phyloP scores from a whole-genome alignment of 2,797 vertebrate genomes.

The Sebastes oblongus region DNA sequence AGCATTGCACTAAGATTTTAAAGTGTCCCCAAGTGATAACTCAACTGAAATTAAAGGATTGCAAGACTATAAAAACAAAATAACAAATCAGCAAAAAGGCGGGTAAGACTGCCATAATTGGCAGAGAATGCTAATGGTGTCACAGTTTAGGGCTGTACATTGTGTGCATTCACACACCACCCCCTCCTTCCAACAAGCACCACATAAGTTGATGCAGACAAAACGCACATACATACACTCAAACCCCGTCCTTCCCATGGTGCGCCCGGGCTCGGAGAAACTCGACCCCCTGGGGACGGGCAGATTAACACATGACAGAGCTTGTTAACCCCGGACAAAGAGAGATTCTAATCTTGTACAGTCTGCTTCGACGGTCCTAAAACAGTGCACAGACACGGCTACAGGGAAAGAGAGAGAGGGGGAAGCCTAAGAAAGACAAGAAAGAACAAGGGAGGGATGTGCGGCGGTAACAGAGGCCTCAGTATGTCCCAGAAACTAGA shows the following conservation, averaged over 20 bases:
- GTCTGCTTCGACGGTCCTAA: slow-evolving; percentile 64
- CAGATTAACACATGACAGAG: slow-evolving; percentile 84
- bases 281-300: slow-evolving; percentile 57
- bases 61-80: background rate
- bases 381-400: slow-evolving; percentile 24
- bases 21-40: slow-evolving; percentile 15
- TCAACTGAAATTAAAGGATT: background rate
- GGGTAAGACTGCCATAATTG: background rate
- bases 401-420: background rate
- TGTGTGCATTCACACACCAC: background rate
- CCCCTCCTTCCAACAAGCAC: slow-evolving; percentile 2
- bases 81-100: background rate
- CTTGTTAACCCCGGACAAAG: slow-evolving; percentile 85
- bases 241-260: slow-evolving; percentile 36
- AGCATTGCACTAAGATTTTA: slow-evolving; percentile 23
- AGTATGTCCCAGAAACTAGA: slow-evolving; percentile 70
- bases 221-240: slow-evolving; percentile 36
- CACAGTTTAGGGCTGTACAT: background rate
- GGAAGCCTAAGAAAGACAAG: slow-evolving; percentile 30
- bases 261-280: slow-evolving; percentile 36
- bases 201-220: slow-evolving; percentile 22
- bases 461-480: slow-evolving; percentile 53
- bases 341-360: slow-evolving; percentile 80
- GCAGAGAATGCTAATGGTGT: background rate
- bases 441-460: slow-evolving; percentile 39